Evolutionary conservation across 2,888 invertebrate genomes (phyloP).

Genomic region (Caenorhabditis sp.): DNA sequence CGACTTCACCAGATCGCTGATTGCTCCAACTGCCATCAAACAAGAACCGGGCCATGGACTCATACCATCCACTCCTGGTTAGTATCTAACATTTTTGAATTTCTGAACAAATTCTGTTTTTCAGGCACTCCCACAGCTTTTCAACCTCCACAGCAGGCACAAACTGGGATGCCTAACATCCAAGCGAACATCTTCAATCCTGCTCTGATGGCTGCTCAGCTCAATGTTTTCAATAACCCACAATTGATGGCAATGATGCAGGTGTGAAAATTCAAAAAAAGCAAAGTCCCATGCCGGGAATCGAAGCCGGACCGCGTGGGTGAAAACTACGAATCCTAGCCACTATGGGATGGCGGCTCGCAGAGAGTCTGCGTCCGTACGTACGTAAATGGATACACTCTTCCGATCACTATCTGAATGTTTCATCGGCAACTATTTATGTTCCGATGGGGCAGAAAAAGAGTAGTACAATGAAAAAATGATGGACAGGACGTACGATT

Average conservation of each 20-base stretch:
- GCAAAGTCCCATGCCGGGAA: conserved; percentile 69
- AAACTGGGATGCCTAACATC: conserved; percentile 18
- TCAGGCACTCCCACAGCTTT: conserved; percentile 39
- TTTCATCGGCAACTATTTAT: too few relatives aligned
- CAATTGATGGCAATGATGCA: conserved; percentile 70
- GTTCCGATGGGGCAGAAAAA: not conserved
- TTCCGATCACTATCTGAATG: not conserved
- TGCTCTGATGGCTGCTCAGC: conserved; percentile 70
- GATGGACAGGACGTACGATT: not conserved
- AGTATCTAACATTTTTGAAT: not conserved
- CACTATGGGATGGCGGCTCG: conserved; percentile 41
- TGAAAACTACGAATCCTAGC: conserved; percentile 74
- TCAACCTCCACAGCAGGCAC: conserved; percentile 38
- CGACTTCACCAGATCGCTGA: conserved; percentile 27
- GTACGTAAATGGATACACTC: conserved; percentile 64
- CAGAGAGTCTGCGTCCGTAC: conserved; percentile 61
- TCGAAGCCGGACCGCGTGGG: conserved; percentile 75
- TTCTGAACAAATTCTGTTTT: not conserved
- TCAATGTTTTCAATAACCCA: conserved; percentile 65
- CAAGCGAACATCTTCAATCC: conserved; percentile 59
- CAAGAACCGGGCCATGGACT: conserved; percentile 7
- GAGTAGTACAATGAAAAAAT: conserved; percentile 8
- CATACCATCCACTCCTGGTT: conserved; percentile 37
- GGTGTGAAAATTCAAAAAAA: conserved; percentile 60
- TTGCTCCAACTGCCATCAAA: conserved; percentile 16